Evolutionary conservation across 2,113 vertebrate species (phyloP), one percentile per base, ranked within the genome.

Genomic region (Garra rufa): DNA sequence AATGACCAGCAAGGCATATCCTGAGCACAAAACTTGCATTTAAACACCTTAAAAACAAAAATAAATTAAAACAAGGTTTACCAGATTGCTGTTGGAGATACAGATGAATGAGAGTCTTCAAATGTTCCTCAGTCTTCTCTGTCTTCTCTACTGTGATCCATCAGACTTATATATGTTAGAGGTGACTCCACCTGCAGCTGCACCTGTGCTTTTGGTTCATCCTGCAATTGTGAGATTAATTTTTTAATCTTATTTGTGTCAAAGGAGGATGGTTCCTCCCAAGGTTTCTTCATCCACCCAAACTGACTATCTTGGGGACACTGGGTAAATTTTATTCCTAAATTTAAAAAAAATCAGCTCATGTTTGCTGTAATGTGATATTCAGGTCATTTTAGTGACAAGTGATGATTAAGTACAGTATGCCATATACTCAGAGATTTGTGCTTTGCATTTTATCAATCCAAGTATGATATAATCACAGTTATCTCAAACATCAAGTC

Each of bases 331-430:
- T 10, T 28, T 28, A 28, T 2, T 34, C 6, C 3, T 34, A 61
- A 26, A 13, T 43, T 26, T 26, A 5, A 59, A 26, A 59, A 10
- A 59, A 24, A 13, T 11, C 4, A 7, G 6, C 14, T 26, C 0
- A 1, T 65, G 6, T 65, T 65, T 65, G 6, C 6, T 30, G 28
- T 28, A 6, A 28, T 14, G 9, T 24, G 57, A 11, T 13, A 13
- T 13, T 26, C 59, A 28, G 24, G 24, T 65, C 61, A 2, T 30
- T 5, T 88, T 63, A 92, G 82, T 34, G 34, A 34, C 34, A 34
- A 34, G 34, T 34, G 34, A 34, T 34, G 34, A 3, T 34, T 34
- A 34, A 34, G 34, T 34, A 34, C 34, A 4, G 34, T 34, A 4
- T 34, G 2, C 2, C 34, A 34, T 34, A 34, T 34, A 4, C n/a